These are phyloP conservation scores for Etheostoma spectabile DNA, from an alignment of 2,113 vertebrate species.

Conservation along the genomic window DNA sequence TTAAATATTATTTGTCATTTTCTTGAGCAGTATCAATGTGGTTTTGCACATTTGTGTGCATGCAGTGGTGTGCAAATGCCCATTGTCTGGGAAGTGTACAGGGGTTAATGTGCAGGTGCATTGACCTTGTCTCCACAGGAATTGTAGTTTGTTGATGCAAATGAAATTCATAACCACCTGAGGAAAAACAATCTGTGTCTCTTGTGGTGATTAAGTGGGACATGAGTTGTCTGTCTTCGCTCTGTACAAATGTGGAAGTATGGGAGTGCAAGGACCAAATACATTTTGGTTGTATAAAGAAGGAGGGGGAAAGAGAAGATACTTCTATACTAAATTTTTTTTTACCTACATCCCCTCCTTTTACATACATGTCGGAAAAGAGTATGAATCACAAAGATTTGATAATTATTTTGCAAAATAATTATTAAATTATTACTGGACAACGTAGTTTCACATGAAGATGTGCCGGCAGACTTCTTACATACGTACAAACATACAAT, in stretches of 20 bases:
- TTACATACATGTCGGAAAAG: conserved; percentile 3
- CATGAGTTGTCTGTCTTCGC: conserved; percentile 69
- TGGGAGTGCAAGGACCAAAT: conserved; percentile 34
- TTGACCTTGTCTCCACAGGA: conserved; percentile 67
- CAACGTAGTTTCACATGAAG: neutral
- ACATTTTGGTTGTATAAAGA: conserved; percentile 33
- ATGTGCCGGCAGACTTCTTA: neutral
- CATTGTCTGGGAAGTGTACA: conserved; percentile 26
- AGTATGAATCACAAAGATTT: neutral
- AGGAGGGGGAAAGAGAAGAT: neutral
- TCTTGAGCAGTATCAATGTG: neutral
- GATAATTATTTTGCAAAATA: neutral
- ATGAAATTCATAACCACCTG: conserved; percentile 77
- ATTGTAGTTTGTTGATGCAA: conserved; percentile 70
- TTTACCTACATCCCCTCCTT: neutral
- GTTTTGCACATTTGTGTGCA: conserved; percentile 27
- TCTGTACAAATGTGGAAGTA: conserved; percentile 68
- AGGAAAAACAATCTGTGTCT: conserved; percentile 77
- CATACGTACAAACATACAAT: neutral
- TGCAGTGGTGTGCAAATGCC: conserved; percentile 3
- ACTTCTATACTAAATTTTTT: conserved; percentile 1
- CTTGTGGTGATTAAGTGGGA: conserved; percentile 73
- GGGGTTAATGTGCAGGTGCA: conserved; percentile 55
- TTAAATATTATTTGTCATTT: conserved; percentile 6
- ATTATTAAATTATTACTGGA: neutral